Base-by-base conservation (phyloP, 2,113 vertebrate species). In the Piaya cayana region DNA sequence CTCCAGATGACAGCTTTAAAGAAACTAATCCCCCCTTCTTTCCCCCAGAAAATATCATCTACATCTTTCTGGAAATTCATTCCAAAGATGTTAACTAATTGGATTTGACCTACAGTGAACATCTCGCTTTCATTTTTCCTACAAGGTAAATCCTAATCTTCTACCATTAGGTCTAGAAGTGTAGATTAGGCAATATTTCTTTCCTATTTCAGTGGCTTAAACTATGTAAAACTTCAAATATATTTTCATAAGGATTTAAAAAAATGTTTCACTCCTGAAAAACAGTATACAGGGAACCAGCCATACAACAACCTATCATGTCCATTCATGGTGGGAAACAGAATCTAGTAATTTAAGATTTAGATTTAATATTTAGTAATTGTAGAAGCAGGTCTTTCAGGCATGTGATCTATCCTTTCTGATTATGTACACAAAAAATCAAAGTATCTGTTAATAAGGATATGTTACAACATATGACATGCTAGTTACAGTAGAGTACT, bases 41-140 rank as follows among this genome's bases (percentile, higher is more conserved):
- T 10, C 2, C 9, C 82, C 72, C 68, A 59, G 69, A 96, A 97
- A 96, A 95, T 95, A 97, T 87, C 32, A 94, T 80, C 93, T 94
- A 89, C 60, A 94, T 95, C 64, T 96, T 97, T 95, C 85, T 95
- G 58, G 43, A 96, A 92, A 62, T 90, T 77, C 53, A 91, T 91
- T 96, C 86, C 78, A 89, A 97, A 97, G 87, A 96, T 76, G 39
- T 86, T 93, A 97, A 87, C 86, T 97, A 96, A 96, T 88, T 97
- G 92, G 88, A 95, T 95, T 95, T 96, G 95, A 97, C 93, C 79
- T 96, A 76, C 47, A 93, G 19, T 77, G 93, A 92, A 81, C 76
- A 34, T 88, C 62, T 94, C 52, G 86, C 62, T 95, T 97, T 88
- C 71, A 72, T 90, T 97, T 97, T 94, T 92, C 82, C 71, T 88